Percentiles rank a stretch among this genome's conserved stretches.
Evolutionary conservation across 2,113 vertebrate genomes (phyloP).

Genomic region (Ivindomyrus marchei): DNA sequence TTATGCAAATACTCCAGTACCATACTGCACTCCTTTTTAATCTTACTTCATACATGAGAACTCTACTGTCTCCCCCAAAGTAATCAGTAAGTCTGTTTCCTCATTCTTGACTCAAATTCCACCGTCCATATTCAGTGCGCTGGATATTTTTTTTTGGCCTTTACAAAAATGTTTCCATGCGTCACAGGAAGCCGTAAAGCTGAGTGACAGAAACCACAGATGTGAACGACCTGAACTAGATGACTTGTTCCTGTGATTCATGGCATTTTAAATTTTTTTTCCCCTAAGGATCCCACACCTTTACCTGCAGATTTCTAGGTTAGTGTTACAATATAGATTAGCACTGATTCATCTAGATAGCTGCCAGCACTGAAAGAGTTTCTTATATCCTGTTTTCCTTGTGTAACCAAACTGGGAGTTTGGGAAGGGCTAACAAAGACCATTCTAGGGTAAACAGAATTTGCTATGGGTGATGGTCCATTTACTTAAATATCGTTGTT

Average conservation of each 20-base stretch:
- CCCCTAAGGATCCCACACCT: neutral
- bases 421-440: neutral
- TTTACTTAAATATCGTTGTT: neutral
- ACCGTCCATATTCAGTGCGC: neutral
- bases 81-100: neutral
- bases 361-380: neutral
- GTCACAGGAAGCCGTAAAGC: neutral
- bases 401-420: neutral
- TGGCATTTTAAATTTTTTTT: neutral
- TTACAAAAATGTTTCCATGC: neutral
- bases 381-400: neutral
- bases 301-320: neutral
- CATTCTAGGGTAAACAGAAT: neutral
- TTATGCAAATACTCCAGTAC: neutral
- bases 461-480: neutral
- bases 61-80: neutral
- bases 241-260: neutral
- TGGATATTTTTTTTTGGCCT: neutral
- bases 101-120: neutral
- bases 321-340: neutral
- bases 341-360: neutral
- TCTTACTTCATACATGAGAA: neutral
- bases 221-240: neutral
- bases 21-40: neutral
- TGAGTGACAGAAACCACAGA: neutral